Base-by-base conservation (phyloP, 2,888 invertebrate species). In the Sthenelais limicola region DNA sequence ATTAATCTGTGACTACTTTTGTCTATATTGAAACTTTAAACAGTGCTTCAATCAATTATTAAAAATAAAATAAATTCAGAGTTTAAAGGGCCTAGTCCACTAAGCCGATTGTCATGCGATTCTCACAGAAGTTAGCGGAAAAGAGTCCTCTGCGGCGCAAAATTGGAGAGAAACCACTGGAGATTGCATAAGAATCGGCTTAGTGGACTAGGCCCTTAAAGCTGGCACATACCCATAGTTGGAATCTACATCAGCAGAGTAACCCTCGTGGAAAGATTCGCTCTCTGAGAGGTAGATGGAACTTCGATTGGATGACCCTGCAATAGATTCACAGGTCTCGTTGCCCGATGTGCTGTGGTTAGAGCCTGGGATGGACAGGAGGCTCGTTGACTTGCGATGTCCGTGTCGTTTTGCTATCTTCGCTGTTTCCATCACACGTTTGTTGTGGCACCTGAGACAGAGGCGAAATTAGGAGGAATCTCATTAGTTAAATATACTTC, bases 351-450 rank as follows among this genome's bases (percentile, higher is more conserved):
- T 49, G 68, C 73, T 72, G 33, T 66, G 70, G 26, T 35, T 56
- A 24, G 76, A 75, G 49, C 73, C 72, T 9, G 74, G 73, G 48
- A 73, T 62, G 30, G 35, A 28, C 76, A 76, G 9, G 74, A 70
- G 18, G 73, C 74, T 21, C 35, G 35, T 1, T 62, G 54, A 4
- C 68, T 73, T 52, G 54, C 58, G 48, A 69, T 66, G 72, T 26
- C 47, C 66, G 12, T 78, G 78, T 68, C 78, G 80, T 75, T 79
- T 80, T 35, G 68, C 77, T n/a, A 51, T 35, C 68, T 80, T 80
- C 1, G 96, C 96, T 0, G 96, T 97, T 84, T 96, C 96, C 88
- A 96, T 96, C 73, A 95, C 94, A 87, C 94, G 94, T 86, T 94
- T 93, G 89, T 93, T 95, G 81, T 93, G 92, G 73, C 93, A 92